Conservation (phyloP, 2,113 vertebrate species). For the Carettochelys insculpta region DNA sequence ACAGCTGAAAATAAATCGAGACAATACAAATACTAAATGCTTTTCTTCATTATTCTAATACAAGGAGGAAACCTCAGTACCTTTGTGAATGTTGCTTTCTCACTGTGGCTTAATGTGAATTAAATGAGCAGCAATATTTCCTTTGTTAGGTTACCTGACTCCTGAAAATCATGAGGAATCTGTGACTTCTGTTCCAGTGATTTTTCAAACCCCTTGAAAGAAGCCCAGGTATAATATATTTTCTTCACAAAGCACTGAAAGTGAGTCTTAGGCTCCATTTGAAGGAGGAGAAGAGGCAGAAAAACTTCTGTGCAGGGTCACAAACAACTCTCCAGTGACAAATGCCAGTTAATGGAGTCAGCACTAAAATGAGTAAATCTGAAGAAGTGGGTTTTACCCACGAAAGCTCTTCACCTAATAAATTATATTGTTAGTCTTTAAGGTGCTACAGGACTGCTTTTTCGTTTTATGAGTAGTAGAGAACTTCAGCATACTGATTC, state of each 20-base stretch:
- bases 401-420: too few species aligned
- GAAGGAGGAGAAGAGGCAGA: not conserved
- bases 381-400: too few species aligned
- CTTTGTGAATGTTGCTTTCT: not conserved
- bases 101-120: not conserved
- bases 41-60: slow-evolving; percentile 23
- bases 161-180: not conserved
- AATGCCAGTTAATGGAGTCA: slow-evolving; percentile 2
- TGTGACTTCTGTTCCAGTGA: not conserved
- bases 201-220: slow-evolving; percentile 20
- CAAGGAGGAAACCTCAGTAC: not conserved
- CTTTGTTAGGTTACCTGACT: not conserved
- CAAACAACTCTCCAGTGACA: not conserved
- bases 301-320: not conserved
- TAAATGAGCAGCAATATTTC: not conserved
- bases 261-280: not conserved
- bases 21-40: slow-evolving; percentile 41
- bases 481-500: not conserved
- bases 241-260: not conserved
- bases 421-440: too few species aligned
- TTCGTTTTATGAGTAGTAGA: too few species aligned
- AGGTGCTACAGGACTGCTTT: too few species aligned
- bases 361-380: not conserved
- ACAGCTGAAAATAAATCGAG: slow-evolving; percentile 54
- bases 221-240: not conserved